Evolutionary conservation across 1,140 invertebrate genomes (phyloP).

Genomic region (Limonius californicus): DNA sequence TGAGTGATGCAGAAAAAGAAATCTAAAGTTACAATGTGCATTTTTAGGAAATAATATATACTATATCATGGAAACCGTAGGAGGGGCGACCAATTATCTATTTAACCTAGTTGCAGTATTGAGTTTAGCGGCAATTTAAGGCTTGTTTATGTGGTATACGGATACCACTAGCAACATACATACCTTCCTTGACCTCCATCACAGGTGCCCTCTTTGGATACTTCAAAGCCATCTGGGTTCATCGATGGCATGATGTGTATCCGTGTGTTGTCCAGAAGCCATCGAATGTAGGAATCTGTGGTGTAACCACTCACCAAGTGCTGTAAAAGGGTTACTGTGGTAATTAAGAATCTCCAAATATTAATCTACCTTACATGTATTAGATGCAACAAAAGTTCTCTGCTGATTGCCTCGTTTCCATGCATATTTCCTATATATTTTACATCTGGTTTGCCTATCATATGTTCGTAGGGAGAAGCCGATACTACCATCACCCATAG

Average conservation of each 20-base stretch:
- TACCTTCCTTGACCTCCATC: constrained; percentile 81
- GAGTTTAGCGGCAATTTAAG: too few relatives aligned
- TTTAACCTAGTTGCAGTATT: too few relatives aligned
- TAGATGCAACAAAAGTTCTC: constrained; percentile 82
- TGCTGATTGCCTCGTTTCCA: constrained; percentile 85
- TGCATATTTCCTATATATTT: constrained; percentile 92
- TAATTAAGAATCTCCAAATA: too few relatives aligned
- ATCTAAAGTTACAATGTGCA: too few relatives aligned
- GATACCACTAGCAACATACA: too few relatives aligned
- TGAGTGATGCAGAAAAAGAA: too few relatives aligned
- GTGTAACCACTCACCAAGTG: constrained; percentile 79
- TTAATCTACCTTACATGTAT: too few relatives aligned
- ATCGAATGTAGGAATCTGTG: constrained; percentile 74
- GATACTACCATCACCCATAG: constrained; percentile 95
- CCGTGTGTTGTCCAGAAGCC: constrained; percentile 84
- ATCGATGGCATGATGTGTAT: constrained; percentile 91
- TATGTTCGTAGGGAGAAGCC: constrained; percentile 82
- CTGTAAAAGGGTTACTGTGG: too few relatives aligned
- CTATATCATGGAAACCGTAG: too few relatives aligned
- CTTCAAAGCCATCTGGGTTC: constrained; percentile 89
- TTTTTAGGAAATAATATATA: too few relatives aligned
- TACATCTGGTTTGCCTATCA: constrained; percentile 87
- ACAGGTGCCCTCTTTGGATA: constrained; percentile 82
- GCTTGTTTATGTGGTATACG: too few relatives aligned
- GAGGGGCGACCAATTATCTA: too few relatives aligned